These are phyloP conservation scores for Deilephila elpenor DNA, from an alignment of 2,888 invertebrate species.

Conservation along the genomic window DNA sequence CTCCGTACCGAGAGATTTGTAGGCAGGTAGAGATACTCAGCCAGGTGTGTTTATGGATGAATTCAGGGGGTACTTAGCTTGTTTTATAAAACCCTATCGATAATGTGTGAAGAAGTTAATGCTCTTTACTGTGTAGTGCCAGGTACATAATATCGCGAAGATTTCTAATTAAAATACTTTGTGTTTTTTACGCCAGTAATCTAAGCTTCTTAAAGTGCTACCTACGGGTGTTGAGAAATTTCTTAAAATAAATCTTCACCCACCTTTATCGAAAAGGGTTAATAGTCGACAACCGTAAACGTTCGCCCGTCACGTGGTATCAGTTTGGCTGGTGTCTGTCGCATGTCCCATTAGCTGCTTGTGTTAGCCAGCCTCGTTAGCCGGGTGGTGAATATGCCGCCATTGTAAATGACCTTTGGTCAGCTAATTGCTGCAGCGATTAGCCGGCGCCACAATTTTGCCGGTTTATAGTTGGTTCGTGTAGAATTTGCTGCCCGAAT, in stretches of 20 bases:
- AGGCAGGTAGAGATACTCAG: background rate
- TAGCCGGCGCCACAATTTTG: constrained; percentile 8
- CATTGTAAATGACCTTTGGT: constrained; percentile 26
- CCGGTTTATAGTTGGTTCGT: background rate
- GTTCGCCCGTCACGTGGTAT: background rate
- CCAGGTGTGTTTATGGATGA: background rate
- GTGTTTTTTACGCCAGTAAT: too few relatives aligned
- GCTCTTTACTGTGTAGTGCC: too few relatives aligned
- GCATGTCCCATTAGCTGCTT: constrained; percentile 18
- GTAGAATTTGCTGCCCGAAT: background rate
- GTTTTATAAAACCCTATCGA: too few relatives aligned
- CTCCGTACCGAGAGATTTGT: background rate
- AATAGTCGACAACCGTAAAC: background rate
- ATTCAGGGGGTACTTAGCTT: too few relatives aligned
- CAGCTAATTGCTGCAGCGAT: constrained; percentile 29
- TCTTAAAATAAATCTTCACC: background rate
- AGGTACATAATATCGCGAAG: too few relatives aligned
- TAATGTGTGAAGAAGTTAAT: too few relatives aligned
- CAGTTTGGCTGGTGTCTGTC: background rate
- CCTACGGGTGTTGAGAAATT: too few relatives aligned
- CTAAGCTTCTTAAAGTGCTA: too few relatives aligned
- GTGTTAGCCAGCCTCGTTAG: constrained; percentile 28
- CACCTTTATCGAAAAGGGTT: background rate
- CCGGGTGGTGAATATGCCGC: constrained; percentile 27
- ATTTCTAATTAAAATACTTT: too few relatives aligned